These are phyloP conservation scores for Druceiella hillmani DNA, from an alignment of 2,888 invertebrate species.

Conservation along the genomic window DNA sequence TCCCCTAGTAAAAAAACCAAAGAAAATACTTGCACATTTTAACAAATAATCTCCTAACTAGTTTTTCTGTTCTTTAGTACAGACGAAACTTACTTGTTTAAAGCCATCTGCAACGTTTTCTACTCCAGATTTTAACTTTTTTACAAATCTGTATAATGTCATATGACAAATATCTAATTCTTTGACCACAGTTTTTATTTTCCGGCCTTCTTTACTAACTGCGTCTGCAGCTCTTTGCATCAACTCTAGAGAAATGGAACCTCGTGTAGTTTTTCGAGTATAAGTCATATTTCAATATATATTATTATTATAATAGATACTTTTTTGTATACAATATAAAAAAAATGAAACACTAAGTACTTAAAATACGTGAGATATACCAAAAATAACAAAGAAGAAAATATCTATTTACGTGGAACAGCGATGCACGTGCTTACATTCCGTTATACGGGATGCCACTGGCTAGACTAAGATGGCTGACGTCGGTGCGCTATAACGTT, in stretches of 20 bases:
- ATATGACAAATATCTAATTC: constrained; percentile 13
- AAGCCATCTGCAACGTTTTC: constrained; percentile 8
- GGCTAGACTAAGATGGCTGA: no score
- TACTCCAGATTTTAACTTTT: constrained; percentile 8
- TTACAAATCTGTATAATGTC: constrained; percentile 13
- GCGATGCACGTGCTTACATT: constrained; percentile 4
- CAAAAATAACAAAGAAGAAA: constrained; percentile 11
- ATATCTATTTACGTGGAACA: constrained; percentile 12
- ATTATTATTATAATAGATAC: no score
- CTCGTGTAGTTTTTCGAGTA: constrained; percentile 11
- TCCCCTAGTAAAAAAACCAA: no score
- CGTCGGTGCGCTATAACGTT: no score
- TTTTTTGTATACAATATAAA: no score
- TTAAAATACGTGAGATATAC: constrained; percentile 6
- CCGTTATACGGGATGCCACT: no score
- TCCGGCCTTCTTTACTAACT: constrained; percentile 13
- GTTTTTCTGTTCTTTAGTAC: no score
- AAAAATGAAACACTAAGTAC: no score
- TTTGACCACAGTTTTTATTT: constrained; percentile 17
- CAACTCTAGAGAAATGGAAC: no score
- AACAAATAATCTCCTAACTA: no score
- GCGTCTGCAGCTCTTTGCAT: no score
- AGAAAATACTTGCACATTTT: no score
- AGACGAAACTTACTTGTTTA: constrained; percentile 10
- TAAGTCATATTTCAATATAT: constrained; percentile 12